These are phyloP conservation scores for Nycteola revayana DNA, from an alignment of 2,888 invertebrate genomes.

Conservation along the genomic window DNA sequence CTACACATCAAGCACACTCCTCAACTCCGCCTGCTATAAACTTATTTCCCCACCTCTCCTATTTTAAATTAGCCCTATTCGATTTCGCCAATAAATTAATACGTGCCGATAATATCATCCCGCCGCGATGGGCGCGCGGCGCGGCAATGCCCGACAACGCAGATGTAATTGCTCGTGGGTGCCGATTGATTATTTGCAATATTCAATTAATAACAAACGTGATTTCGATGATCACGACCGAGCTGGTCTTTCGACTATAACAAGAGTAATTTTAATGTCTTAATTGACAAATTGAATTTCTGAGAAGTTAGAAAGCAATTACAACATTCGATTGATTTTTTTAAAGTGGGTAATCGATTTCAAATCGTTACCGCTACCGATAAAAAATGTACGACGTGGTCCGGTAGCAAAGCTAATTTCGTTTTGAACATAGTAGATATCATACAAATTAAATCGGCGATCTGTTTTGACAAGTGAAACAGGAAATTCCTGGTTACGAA, in stretches of 20 bases:
- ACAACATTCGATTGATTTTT: slow-evolving; percentile 44
- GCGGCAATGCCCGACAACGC: slow-evolving; percentile 44
- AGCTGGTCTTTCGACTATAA: slow-evolving; percentile 39
- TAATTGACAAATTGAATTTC: slow-evolving; percentile 60
- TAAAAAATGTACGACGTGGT: slow-evolving; percentile 36
- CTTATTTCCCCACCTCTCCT: slow-evolving; percentile 68
- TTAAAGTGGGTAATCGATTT: slow-evolving; percentile 43
- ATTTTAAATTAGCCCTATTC: slow-evolving; percentile 69
- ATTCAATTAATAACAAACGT: slow-evolving; percentile 69
- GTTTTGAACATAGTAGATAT: slow-evolving; percentile 26
- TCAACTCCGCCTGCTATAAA: slow-evolving; percentile 73
- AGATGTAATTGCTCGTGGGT: slow-evolving; percentile 55
- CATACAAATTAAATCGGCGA: slow-evolving; percentile 32
- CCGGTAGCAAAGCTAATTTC: slow-evolving; percentile 40
- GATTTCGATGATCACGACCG: slow-evolving; percentile 54
- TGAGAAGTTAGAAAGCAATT: slow-evolving; percentile 46
- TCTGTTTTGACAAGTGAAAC: slow-evolving; percentile 40
- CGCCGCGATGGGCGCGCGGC: slow-evolving; percentile 33
- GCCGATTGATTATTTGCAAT: slow-evolving; percentile 69
- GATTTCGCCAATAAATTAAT: slow-evolving; percentile 70
- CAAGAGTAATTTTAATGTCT: slow-evolving; percentile 53
- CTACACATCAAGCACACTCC: slow-evolving; percentile 55
- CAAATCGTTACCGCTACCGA: slow-evolving; percentile 38
- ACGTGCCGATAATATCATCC: slow-evolving; percentile 64
- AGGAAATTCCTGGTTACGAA: slow-evolving; percentile 60